Conservation (phyloP, 2,113 vertebrate species). For the Sylvia atricapilla region DNA sequence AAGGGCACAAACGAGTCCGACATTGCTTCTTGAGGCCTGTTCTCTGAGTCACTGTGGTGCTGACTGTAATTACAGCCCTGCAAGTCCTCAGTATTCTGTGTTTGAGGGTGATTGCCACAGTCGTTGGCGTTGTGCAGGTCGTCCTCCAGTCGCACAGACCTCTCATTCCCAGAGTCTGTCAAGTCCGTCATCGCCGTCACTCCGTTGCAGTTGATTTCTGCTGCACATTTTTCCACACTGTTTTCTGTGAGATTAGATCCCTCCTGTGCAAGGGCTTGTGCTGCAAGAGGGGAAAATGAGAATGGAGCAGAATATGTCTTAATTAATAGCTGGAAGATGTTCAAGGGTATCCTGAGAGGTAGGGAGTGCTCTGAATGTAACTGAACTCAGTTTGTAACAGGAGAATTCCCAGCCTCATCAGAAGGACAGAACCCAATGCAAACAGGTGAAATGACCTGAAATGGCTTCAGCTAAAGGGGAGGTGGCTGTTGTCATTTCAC, state of each 20-base stretch:
- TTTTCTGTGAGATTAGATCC: constrained; percentile 47
- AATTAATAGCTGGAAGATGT: not conserved
- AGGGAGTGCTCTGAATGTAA: not conserved
- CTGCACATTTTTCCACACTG: constrained; percentile 12
- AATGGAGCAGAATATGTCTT: not conserved
- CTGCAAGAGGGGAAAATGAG: constrained; percentile 45
- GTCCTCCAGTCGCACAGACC: constrained; percentile 71
- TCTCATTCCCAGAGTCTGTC: constrained; percentile 51
- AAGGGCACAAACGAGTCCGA: constrained; percentile 59
- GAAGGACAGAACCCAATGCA: not conserved
- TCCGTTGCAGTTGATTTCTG: constrained; percentile 86
- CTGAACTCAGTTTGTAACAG: not conserved
- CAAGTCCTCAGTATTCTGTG: constrained; percentile 39
- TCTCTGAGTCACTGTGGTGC: constrained; percentile 51
- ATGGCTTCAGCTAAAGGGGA: not conserved
- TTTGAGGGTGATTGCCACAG: constrained; percentile 34
- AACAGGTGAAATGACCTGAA: not conserved
- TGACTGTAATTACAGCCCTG: constrained; percentile 13
- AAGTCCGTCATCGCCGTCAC: constrained; percentile 58
- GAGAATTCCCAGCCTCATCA: not conserved
- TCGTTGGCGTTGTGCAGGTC: constrained; percentile 84
- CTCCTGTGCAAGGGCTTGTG: constrained; percentile 49
- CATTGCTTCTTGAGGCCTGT: constrained; percentile 47
- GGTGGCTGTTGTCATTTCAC: not conserved
- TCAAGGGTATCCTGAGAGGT: not conserved